Conservation (phyloP, 2,888 invertebrate species). For the Papilio elwesi region DNA sequence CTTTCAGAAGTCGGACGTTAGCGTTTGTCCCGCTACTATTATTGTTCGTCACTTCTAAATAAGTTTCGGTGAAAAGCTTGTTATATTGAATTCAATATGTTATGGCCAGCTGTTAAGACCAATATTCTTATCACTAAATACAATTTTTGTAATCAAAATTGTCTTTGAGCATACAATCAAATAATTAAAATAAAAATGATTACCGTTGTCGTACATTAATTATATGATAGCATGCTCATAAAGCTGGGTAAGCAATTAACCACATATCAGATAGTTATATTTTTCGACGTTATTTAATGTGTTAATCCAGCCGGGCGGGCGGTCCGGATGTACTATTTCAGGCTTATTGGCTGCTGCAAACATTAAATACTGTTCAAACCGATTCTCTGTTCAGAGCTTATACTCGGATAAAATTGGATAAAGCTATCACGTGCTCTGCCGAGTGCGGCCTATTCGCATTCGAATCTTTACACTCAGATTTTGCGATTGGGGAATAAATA, state of each 20-base stretch:
- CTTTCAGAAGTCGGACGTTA: too few species aligned
- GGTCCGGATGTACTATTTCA: conserved; percentile 37
- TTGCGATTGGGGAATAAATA: conserved; percentile 43
- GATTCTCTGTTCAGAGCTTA: conserved; percentile 43
- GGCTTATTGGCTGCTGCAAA: conserved; percentile 41
- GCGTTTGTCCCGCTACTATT: too few species aligned
- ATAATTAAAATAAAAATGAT: conserved; percentile 8
- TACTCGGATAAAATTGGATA: conserved; percentile 49
- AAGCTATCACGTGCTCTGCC: conserved; percentile 48
- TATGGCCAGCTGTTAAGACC: too few species aligned
- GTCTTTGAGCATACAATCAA: background rate
- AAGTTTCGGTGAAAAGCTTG: too few species aligned
- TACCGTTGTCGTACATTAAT: background rate
- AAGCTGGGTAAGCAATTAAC: conserved; percentile 19
- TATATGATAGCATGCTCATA: conserved; percentile 1
- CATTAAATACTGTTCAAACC: conserved; percentile 43
- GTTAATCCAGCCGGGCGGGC: conserved; percentile 39
- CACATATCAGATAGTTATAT: conserved; percentile 9
- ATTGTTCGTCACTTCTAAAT: too few species aligned
- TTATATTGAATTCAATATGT: too few species aligned
- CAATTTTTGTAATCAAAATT: background rate
- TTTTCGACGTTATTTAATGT: conserved; percentile 38
- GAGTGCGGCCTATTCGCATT: conserved; percentile 46
- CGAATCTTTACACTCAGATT: conserved; percentile 44
- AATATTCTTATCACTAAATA: too few species aligned